phyloP scores from a whole-genome alignment of 2,888 invertebrate species.

The Germaria angustata region DNA sequence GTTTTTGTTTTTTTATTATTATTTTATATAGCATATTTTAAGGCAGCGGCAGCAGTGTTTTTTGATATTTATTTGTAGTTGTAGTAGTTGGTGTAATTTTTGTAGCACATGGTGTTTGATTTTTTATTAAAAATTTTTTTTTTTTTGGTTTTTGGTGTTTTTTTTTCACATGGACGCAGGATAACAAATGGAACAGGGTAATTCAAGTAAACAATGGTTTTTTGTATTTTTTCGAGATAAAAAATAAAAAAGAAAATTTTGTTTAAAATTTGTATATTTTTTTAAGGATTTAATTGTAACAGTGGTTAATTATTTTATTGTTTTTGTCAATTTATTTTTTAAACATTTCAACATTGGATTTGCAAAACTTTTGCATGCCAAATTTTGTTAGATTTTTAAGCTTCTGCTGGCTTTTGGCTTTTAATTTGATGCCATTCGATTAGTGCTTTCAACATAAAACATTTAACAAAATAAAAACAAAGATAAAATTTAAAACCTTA shows the following conservation, averaged over 20 bases:
- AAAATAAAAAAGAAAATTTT: constrained; percentile 63
- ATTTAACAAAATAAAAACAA: constrained; percentile 13
- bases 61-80: constrained; percentile 60
- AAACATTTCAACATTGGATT: constrained; percentile 47
- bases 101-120: constrained; percentile 58
- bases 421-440: constrained; percentile 42
- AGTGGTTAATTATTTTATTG: constrained; percentile 55
- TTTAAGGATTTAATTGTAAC: constrained; percentile 46
- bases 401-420: constrained; percentile 29
- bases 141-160: constrained; percentile 46
- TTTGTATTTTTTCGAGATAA: constrained; percentile 36
- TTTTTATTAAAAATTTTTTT: constrained; percentile 28
- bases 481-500: neutral
- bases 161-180: constrained; percentile 67
- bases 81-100: constrained; percentile 64
- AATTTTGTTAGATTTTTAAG: constrained; percentile 47
- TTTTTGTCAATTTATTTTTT: constrained; percentile 30
- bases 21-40: constrained; percentile 62
- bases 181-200: constrained; percentile 66
- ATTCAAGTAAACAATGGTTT: constrained; percentile 65
- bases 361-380: constrained; percentile 66
- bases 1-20: constrained; percentile 46
- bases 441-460: constrained; percentile 43
- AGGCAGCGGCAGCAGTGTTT: constrained; percentile 67
- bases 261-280: constrained; percentile 49